These are phyloP conservation scores for Macrochelys suwanniensis DNA, from an alignment of 2,797 vertebrate species.

Conservation along the genomic window DNA sequence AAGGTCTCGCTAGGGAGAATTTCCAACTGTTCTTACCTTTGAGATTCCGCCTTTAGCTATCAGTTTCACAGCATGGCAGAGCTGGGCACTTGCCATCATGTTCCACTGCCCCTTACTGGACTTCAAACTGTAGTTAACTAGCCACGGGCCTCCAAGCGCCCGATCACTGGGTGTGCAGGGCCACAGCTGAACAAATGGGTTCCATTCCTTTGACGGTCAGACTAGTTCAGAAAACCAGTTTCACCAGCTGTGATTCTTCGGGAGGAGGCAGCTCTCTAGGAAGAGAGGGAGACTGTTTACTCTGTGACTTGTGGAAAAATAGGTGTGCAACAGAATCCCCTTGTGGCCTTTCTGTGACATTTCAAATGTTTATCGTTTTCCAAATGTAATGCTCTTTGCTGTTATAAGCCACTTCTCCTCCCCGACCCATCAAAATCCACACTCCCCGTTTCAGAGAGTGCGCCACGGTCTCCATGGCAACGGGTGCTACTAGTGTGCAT, in stretches of 20 bases:
- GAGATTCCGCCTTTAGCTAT: conserved; percentile 27
- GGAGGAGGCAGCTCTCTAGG: not conserved
- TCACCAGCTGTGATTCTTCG: not conserved
- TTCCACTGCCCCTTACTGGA: not conserved
- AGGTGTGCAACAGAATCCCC: not conserved
- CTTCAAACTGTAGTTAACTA: not conserved
- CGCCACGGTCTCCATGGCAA: conserved; percentile 76
- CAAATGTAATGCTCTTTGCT: conserved; percentile 69
- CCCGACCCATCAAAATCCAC: conserved; percentile 59
- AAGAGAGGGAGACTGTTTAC: not conserved
- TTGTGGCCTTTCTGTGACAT: conserved; percentile 27
- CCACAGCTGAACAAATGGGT: fast-evolving
- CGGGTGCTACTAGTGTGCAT: conserved; percentile 16
- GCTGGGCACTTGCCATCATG: not conserved
- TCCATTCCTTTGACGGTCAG: not conserved
- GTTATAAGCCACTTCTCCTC: conserved; percentile 39
- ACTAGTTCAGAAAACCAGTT: not conserved
- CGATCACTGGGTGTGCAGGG: fast-evolving
- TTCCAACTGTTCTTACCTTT: conserved; percentile 36
- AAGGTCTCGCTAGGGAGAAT: not conserved
- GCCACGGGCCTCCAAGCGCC: fast-evolving
- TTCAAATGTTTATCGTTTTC: conserved; percentile 70
- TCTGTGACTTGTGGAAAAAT: conserved; percentile 1
- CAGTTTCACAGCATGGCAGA: conserved; percentile 21
- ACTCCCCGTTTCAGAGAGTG: conserved; percentile 51